Evolutionary conservation across 2,888 invertebrate species (phyloP), one percentile per base, ranked within the genome.

Genomic region (Hypsopygia costalis): DNA sequence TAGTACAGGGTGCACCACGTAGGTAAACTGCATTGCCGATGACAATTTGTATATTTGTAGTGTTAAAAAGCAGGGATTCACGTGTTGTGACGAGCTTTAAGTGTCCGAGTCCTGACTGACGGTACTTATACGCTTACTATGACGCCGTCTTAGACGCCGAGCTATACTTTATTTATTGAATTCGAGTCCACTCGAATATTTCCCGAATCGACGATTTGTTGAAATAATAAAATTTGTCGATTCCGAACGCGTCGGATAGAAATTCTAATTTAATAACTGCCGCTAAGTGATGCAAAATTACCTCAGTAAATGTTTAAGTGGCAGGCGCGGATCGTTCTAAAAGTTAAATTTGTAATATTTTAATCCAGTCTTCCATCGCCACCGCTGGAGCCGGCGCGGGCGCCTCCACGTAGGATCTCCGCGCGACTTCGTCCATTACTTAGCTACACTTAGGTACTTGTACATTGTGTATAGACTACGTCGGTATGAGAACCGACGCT

Each of bases 291-390:
- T 57, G 58, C 58, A 39, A 52, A 58, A 52, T 58, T 68, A 68
- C 69, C 70, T 70, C 69, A 66, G 51, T 58, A 61, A 29, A 51
- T 51, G 50, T 30, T 57, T 66, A 65, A 60, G 68, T 65, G 69
- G 69, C 69, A 60, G 63, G 51, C 40, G 41, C 31, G 10, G 46
- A 47, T 52, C 46, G 49, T 50, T 44, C 46, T 49, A 51, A 54
- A 41, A 16, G 51, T 41, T 16, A 16, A 52, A 51, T 41, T 53
- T 54, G 47, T 54, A 53, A 55, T 57, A 55, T 58, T 61, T 55
- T 63, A 31, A 71, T 63, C 64, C 72, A 73, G 81, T 81, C 81
- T 81, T 81, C 81, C 81, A 78, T 64, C 70, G 62, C 47, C 55
- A 45, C 46, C 16, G 16, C 16, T 16, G 16, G 16, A 16, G 57